These are phyloP conservation scores for Gadopsis bispinosus DNA, from an alignment of 2,797 vertebrate species.

Conservation along the genomic window DNA sequence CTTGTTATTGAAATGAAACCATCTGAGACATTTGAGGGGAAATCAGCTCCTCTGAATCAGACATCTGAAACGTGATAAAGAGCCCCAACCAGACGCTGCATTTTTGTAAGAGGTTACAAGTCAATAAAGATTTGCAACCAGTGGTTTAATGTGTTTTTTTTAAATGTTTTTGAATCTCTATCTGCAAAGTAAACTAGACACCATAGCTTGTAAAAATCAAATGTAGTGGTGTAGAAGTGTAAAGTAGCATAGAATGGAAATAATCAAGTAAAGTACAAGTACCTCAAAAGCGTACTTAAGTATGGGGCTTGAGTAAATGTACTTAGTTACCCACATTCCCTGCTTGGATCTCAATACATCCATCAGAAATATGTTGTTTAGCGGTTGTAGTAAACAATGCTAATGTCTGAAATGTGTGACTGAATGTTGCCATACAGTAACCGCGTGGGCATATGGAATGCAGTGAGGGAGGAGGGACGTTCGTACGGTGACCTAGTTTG, in stretches of 20 bases:
- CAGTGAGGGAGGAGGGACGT: conserved; percentile 46
- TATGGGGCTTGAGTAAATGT: neutral
- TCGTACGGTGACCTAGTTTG: conserved; percentile 58
- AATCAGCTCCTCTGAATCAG: neutral
- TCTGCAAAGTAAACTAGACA: neutral
- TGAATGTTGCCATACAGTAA: conserved; percentile 51
- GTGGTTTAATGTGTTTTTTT: neutral
- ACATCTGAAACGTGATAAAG: neutral
- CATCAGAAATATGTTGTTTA: neutral
- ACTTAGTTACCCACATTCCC: neutral
- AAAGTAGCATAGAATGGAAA: neutral
- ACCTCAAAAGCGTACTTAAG: neutral
- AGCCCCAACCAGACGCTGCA: neutral
- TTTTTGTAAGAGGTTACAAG: no score
- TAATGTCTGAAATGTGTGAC: conserved; percentile 35
- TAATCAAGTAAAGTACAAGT: neutral
- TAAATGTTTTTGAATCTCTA: neutral
- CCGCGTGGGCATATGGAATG: conserved; percentile 52
- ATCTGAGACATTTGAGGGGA: neutral
- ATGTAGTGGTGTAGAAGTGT: neutral
- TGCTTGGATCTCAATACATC: neutral
- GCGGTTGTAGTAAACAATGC: conserved; percentile 10
- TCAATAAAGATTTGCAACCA: neutral
- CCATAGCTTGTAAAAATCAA: neutral
- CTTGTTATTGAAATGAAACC: neutral